Base-by-base conservation (phyloP, 1,140 invertebrate genomes). In the Heliothis virescens region DNA sequence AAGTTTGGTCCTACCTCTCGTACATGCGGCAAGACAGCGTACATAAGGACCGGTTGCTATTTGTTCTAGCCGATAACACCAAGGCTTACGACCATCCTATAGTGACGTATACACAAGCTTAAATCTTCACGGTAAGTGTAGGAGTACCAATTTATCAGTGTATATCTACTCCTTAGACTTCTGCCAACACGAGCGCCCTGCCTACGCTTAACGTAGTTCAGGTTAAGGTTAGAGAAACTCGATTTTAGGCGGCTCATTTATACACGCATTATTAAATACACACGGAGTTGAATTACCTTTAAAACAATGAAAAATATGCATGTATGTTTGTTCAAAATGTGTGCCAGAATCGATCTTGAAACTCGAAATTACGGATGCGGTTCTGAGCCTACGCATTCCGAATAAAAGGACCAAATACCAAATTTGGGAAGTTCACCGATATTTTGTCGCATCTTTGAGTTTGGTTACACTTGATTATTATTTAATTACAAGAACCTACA, bases 181-280 rank as follows among this genome's bases (percentile, higher is more conserved):
- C 57, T 59, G 26, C 57, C 57, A 59, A 59, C 57, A 21, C 57
- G 26, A 13, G 11, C 2, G 3, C 34, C 34, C 34, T 41, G 9
- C 34, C 10, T 26, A 12, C 55, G 55, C 53, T 55, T 26, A 41
- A 41, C 34, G 34, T 41, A 41, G 18, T 59, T 26, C 26, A 13
- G 57, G 57, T 59, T 59, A 59, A 59, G 57, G 57, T 59, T 59
- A 59, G 13, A 59, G 57, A 59, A 59, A 59, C 57, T 59, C 57
- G 21, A 26, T 11, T 59, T 18, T 59, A 59, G 57, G 57, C 57
- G 10, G 57, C 26, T 18, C 18, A 57, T 57, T 7, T 11, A 21
- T 18, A 7, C 53, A 21, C 55, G 16, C 18, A 18, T 7, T 18
- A 11, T 41, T 41, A 41, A 41, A 41, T 59, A 26, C n/a, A 21